Evolutionary conservation across 2,888 invertebrate species (phyloP).

Genomic region (Monoplex corrugatus): DNA sequence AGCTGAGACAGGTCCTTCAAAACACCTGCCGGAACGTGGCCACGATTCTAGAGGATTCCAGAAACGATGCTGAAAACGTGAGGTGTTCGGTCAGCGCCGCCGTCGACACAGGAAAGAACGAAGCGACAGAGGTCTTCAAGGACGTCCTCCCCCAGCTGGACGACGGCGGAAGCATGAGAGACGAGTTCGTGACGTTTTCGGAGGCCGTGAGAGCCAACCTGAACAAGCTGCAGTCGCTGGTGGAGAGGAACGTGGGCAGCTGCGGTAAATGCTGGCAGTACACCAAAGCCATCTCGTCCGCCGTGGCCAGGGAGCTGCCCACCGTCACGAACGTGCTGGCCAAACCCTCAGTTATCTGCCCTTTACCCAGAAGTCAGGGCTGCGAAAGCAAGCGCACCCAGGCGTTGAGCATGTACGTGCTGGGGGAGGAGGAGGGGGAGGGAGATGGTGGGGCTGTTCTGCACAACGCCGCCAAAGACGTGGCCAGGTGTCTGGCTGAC

Average conservation of each 20-base stretch:
- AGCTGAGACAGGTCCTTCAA: constrained; percentile 62
- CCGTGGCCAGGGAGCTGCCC: constrained; percentile 67
- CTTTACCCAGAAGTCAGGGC: constrained; percentile 58
- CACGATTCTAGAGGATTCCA: constrained; percentile 59
- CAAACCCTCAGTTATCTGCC: constrained; percentile 61
- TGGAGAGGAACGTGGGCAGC: constrained; percentile 53
- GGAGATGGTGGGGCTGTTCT: constrained; percentile 12
- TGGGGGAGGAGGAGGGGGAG: constrained; percentile 35
- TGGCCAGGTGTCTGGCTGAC: constrained; percentile 36
- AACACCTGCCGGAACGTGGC: constrained; percentile 59
- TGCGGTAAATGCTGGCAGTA: constrained; percentile 64
- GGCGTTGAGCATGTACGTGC: constrained; percentile 50
- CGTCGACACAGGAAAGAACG: constrained; percentile 61
- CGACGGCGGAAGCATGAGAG: constrained; percentile 23
- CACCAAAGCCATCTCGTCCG: constrained; percentile 69
- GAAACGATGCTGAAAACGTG: constrained; percentile 53
- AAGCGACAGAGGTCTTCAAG: constrained; percentile 59
- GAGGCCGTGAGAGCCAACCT: constrained; percentile 63
- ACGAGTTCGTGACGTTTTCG: constrained; percentile 51
- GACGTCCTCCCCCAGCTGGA: constrained; percentile 56
- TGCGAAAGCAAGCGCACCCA: constrained; percentile 49
- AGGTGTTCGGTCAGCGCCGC: constrained; percentile 51
- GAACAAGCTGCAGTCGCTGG: constrained; percentile 60
- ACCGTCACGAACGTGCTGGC: constrained; percentile 62
- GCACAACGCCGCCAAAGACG: constrained; percentile 37